Percentiles rank a stretch among this genome's conserved stretches.
Conservation (phyloP, 2,113 vertebrate genomes). For the Furnarius figulus region DNA sequence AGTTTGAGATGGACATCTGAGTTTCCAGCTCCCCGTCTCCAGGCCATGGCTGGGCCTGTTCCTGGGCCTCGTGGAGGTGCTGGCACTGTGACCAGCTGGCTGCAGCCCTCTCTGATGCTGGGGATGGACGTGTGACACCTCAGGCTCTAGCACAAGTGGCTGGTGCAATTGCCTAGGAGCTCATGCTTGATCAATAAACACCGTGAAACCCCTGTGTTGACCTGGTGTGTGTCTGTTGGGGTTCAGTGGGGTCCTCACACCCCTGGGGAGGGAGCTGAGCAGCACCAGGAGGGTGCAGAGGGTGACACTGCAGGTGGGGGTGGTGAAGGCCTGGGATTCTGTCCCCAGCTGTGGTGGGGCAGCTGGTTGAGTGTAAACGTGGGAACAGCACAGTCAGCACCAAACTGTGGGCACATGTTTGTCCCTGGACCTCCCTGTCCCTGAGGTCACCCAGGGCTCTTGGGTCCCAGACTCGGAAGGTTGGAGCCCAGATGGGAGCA, state of each 20-base stretch:
- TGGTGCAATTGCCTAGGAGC: conserved; percentile 63
- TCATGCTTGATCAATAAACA: conserved; percentile 70
- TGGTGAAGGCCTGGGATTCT: not conserved
- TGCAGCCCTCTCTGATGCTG: conserved; percentile 59
- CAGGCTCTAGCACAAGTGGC: conserved; percentile 60
- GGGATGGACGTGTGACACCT: conserved; percentile 65
- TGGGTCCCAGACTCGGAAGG: not conserved
- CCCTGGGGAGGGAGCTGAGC: not conserved
- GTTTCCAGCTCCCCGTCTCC: conserved; percentile 35
- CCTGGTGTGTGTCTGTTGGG: not conserved
- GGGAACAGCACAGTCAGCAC: not conserved
- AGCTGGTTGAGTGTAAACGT: accelerated
- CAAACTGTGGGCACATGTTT: not conserved
- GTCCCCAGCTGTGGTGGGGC: not conserved
- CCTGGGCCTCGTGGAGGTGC: conserved; percentile 59
- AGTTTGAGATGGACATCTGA: conserved; percentile 80
- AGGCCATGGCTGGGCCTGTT: conserved; percentile 54
- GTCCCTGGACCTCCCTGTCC: too few relatives aligned
- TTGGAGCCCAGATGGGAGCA: not conserved
- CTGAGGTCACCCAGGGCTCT: too few relatives aligned
- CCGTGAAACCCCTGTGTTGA: conserved; percentile 46
- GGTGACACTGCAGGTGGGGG: not conserved
- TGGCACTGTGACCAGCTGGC: conserved; percentile 45
- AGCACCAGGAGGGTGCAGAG: not conserved
- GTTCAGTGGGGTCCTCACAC: accelerated